Base-by-base conservation (phyloP, 2,113 vertebrate species). In the Gallinago undulata region DNA sequence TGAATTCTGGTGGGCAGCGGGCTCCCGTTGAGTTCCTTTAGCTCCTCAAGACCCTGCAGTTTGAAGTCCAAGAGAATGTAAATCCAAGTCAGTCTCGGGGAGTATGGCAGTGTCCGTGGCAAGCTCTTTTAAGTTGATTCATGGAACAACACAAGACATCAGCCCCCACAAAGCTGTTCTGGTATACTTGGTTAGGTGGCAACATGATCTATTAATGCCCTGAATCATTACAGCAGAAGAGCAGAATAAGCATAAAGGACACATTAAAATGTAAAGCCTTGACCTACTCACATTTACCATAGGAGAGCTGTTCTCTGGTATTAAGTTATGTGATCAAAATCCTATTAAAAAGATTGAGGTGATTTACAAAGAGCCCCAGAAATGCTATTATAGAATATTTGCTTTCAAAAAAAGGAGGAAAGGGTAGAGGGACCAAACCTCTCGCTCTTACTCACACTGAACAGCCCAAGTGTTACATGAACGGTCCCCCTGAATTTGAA, bases 191-290 rank as follows among this genome's bases (percentile, higher is more conserved):
- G 43, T 59, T 89, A 78, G 86, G 51, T 92, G 53, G 53, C 64
- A 90, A 92, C 83, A 82, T 89, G 93, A 94, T 86, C 56, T 90
- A 93, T 84, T 90, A 90, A 90, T 53, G 39, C 21, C 14, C 19
- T 87, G 88, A 90, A 92, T 84, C 73, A 68, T 75, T 64, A 64
- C 53, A 88, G 39, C 30, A 77, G 80, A 94, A 62, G 53, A 78
- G 47, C 19, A 81, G n/a, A 88, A 90, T 87, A 93, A 90, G 75
- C 76, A 93, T 94, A 93, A 91, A 95, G 35, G 53, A 72, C 63
- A 75, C n/a, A 81, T 93, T 92, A 95, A 95, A 96, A 96, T 81
- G 19, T 68, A 93, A 97, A 94, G 69, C 64, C 76, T 90, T 89
- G 68, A 73, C 68, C 37, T 77, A 75, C 68, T 92, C 64, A 75